Base-by-base conservation (phyloP, 2,888 invertebrate species). In the Drosophila glabriapex region DNA sequence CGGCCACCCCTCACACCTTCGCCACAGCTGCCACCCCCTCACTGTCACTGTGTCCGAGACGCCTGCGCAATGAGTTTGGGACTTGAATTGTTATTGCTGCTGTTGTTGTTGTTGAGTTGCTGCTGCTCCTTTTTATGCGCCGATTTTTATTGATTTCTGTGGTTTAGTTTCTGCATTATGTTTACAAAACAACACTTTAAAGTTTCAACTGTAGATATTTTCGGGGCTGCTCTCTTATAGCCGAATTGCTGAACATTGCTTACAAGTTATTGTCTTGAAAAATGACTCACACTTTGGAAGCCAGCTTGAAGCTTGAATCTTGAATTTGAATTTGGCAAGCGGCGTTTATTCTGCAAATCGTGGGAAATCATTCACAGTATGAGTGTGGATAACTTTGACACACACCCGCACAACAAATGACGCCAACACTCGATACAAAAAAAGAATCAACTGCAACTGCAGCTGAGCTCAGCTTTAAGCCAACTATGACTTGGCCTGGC, bases 201-300 rank as follows among this genome's bases (percentile, higher is more conserved):
- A 59, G 46, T 41, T 33, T 14, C 29, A 56, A n/a, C 28, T n/a
- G 41, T 61, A 31, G 63, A 53, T 67, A 69, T 65, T 69, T 37
- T 72, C 43, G 37, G 41, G 29, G 67, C 56, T 70, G 67, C 53
- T 61, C 64, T 68, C 73, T 75, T 77, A 61, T 62, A 66, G 61
- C 58, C 78, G 16, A 76, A 76, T 73, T 55, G 43, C 64, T 56
- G 69, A 67, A 69, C 80, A 79, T 80, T 79, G 76, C 74, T 85
- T 87, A 78, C 87, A 85, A 87, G 85, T 87, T 89, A 89, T 87
- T 89, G 90, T 87, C 85, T 85, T 83, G 84, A 76, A 86, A 86
- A 89, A 85, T 85, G 89, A 85, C 72, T 85, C 89, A 85, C 74
- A 64, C 64, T 68, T 74, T 68, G 68, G 66, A 53, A 56, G 39